Evolutionary conservation across 1,140 invertebrate genomes (phyloP), one percentile per base, ranked within the genome.

Genomic region (Nephila pilipes): DNA sequence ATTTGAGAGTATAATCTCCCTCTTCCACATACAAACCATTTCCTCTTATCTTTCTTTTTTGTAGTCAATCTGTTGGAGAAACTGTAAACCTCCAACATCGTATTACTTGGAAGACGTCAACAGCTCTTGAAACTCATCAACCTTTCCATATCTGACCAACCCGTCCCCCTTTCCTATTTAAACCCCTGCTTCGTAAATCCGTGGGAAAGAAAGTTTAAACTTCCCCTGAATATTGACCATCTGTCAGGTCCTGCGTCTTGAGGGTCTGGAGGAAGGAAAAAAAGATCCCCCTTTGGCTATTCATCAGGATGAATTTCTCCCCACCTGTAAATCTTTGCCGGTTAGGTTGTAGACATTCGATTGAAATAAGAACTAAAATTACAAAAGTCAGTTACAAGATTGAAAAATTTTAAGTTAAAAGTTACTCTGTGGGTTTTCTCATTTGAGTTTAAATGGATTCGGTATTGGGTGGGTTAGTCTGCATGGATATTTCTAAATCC

Each of bases 201-300:
- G 63, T 65, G 63, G 63, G 63, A 65, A 65, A 22, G 63, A 65
- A 65, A 14, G n/a, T 12, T 25, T 46, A 46, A 46, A 46, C 6
- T 46, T 46, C 12, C 14, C 22, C 63, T 6, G 60, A 85, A 65
- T 65, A 22, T 88, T 60, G 87, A 88, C 87, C 87, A 87, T 87
- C 85, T 87, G 85, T 87, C 58, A 55, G 46, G 81, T 85, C 12
- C 38, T 57, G 14, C 25, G 16, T 80, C 8, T n/a, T 20, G 8
- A n/a, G 22, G 83, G 57, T 16, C 54, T 58, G 20, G 12, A 25
- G 63, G n/a, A 12, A 12, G 14, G 22, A 63, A 65, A 29, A 46
- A 10, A 6, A 6, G 14, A 25, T 58, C 55, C 12, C 29, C 55
- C 58, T 32, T n/a, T n/a, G 46, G 46, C 63, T 65, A 0, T 65